These are phyloP conservation scores for Stegana nigrithorax DNA, from an alignment of 2,888 invertebrate species.

Conservation along the genomic window DNA sequence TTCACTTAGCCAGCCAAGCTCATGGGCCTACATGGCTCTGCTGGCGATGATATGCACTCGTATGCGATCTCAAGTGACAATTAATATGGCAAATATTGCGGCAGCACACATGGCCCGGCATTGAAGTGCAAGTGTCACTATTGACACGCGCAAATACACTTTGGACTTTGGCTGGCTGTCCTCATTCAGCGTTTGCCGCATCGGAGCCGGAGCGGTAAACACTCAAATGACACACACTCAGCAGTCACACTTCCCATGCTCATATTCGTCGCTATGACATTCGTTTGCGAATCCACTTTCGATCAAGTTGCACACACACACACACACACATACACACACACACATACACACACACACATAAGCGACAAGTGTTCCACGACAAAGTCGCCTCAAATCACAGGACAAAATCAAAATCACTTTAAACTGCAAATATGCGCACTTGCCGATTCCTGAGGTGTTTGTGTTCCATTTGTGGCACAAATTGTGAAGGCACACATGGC, in stretches of 20 bases:
- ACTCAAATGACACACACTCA: neutral
- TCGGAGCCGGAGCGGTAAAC: neutral
- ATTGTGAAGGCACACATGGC: too few species aligned
- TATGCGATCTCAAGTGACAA: neutral
- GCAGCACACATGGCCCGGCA: too few species aligned
- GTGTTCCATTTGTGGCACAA: conserved; percentile 14
- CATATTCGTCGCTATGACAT: too few species aligned
- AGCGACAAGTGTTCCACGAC: too few species aligned
- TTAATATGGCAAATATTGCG: conserved; percentile 9
- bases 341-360: too few species aligned
- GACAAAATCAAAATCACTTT: neutral
- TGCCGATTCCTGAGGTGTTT: conserved; percentile 5
- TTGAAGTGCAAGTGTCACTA: conserved; percentile 5
- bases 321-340: too few species aligned
- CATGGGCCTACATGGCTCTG: too few species aligned
- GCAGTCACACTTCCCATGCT: too few species aligned
- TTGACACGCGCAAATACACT: conserved; percentile 13
- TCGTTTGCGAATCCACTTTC: conserved; percentile 12
- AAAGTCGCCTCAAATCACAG: too few species aligned
- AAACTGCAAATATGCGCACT: neutral
- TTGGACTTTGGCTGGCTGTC: too few species aligned
- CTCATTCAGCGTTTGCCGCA: neutral
- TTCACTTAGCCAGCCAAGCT: too few species aligned
- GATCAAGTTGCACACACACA: conserved; percentile 12
- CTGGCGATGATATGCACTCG: too few species aligned